Conservation (phyloP, 2,888 invertebrate species). For the Mellilla xanthometata region DNA sequence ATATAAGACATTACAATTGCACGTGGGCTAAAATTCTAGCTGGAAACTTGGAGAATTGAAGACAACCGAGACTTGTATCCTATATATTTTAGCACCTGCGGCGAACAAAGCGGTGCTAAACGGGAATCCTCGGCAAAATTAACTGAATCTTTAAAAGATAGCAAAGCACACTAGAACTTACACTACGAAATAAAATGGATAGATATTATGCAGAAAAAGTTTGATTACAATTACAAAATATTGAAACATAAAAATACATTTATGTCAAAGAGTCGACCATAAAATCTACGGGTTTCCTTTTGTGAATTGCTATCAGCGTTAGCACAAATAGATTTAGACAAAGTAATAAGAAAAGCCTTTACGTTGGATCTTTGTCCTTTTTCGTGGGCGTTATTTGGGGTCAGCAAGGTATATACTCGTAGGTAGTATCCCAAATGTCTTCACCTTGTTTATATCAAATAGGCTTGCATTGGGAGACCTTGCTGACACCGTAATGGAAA, state of each 20-base stretch:
- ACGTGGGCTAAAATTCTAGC: constrained; percentile 55
- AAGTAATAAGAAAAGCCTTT: constrained; percentile 20
- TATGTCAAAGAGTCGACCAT: not conserved
- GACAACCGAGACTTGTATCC: constrained; percentile 46
- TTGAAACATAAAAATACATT: too few relatives aligned
- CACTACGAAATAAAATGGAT: constrained; percentile 45
- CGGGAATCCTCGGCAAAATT: constrained; percentile 51
- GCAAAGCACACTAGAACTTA: constrained; percentile 41
- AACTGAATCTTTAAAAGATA: constrained; percentile 50
- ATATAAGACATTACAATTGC: constrained; percentile 51
- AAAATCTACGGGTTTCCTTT: constrained; percentile 22
- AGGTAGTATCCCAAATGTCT: constrained; percentile 5
- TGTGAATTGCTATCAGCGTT: constrained; percentile 24
- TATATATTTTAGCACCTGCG: constrained; percentile 60
- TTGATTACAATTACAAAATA: too few relatives aligned
- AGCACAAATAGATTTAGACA: constrained; percentile 26
- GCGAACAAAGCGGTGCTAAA: constrained; percentile 33
- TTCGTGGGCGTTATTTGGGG: constrained; percentile 9
- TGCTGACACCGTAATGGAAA: too few relatives aligned
- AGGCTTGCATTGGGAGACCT: constrained; percentile 6
- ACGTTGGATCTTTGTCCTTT: constrained; percentile 12
- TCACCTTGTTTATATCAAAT: constrained; percentile 18
- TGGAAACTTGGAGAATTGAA: constrained; percentile 52
- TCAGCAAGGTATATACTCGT: constrained; percentile 9
- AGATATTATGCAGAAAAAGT: too few relatives aligned